Evolutionary conservation across 2,113 vertebrate species (phyloP).

Genomic region (Mobula birostris): DNA sequence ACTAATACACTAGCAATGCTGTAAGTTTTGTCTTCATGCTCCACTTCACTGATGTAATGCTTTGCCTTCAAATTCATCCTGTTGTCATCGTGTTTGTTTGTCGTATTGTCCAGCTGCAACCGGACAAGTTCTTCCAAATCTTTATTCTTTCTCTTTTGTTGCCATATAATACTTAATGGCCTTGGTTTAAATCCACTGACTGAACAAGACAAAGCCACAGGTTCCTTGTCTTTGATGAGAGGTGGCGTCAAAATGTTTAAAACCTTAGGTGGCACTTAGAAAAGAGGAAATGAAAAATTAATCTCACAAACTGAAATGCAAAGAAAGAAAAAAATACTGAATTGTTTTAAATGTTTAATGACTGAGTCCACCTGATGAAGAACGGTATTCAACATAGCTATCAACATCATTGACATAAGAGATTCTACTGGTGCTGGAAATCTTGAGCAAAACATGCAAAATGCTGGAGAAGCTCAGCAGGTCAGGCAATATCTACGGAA

Average conservation of each 20-base stretch:
- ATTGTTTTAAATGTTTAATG: background rate
- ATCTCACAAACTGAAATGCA: background rate
- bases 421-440: too few species aligned
- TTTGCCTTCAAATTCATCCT: background rate
- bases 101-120: background rate
- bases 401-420: background rate
- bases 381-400: background rate
- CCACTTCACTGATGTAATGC: conserved; percentile 16
- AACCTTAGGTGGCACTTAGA: conserved; percentile 36
- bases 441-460: too few species aligned
- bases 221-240: conserved; percentile 15
- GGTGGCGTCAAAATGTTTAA: conserved; percentile 29
- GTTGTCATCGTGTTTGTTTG: too few species aligned
- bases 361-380: background rate
- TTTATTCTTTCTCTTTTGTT: background rate
- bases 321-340: background rate
- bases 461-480: too few species aligned
- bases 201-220: conserved; percentile 34
- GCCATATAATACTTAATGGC: conserved; percentile 39
- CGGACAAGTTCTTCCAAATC: conserved; percentile 31
- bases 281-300: background rate
- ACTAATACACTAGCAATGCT: conserved; percentile 32
- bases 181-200: conserved; percentile 41
- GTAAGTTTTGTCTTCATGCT: conserved; percentile 36
- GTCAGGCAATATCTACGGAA: too few species aligned